These are phyloP conservation scores for Urocynchramus pylzowi DNA, from an alignment of 2,113 vertebrate species.

Conservation along the genomic window DNA sequence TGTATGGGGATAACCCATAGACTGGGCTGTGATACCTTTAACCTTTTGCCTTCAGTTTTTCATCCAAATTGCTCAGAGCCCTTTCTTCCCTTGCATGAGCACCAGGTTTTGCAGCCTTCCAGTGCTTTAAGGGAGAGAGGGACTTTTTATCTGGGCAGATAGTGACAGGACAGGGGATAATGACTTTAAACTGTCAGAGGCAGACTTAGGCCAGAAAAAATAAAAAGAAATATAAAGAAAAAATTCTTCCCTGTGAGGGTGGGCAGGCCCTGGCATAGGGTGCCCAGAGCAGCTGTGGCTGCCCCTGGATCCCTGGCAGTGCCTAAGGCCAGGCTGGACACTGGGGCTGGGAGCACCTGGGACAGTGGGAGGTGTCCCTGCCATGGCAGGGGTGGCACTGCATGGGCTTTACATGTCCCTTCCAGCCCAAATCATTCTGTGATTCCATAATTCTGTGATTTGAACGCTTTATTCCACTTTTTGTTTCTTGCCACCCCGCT, in stretches of 20 bases:
- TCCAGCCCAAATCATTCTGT: neutral
- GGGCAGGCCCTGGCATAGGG: neutral
- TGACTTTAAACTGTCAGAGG: neutral
- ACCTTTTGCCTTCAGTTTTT: neutral
- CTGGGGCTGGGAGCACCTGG: neutral
- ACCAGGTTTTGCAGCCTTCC: neutral
- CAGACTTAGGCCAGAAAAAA: neutral
- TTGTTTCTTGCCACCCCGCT: neutral
- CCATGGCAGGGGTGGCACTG: neutral
- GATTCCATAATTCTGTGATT: neutral
- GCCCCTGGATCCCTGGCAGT: neutral
- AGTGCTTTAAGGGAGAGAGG: neutral
- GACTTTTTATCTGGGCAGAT: neutral
- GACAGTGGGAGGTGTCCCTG: neutral
- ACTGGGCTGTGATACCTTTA: neutral
- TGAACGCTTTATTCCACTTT: neutral
- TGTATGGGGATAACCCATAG: neutral
- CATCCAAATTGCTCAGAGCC: fast-evolving
- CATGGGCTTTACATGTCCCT: neutral
- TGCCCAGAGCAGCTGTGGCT: neutral
- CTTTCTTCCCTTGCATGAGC: neutral
- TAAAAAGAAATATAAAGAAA: no score
- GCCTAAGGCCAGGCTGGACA: fast-evolving
- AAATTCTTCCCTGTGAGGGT: neutral
- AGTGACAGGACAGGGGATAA: neutral